Base-by-base conservation (phyloP, 2,113 vertebrate genomes). In the Nyctereutes procyonoides region DNA sequence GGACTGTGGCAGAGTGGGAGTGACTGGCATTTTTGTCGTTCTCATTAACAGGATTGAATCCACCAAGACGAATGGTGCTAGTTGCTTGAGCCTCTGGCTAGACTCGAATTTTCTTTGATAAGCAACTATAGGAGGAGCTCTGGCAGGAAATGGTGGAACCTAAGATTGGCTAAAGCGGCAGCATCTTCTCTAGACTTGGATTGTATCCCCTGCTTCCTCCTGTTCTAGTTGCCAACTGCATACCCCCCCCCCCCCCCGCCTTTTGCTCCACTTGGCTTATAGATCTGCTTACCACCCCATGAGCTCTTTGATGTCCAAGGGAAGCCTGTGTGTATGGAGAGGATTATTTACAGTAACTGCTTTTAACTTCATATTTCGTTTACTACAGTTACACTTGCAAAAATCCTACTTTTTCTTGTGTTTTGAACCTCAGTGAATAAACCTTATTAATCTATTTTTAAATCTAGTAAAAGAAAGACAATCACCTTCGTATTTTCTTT, bases 401-500 rank as follows among this genome's bases (percentile, higher is more conserved):
- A 92, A 81, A 69, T 82, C 17, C 63, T 87, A 26, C 28, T 86
- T 81, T 94, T 74, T 58, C 6, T 63, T 91, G 65, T 65, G 8
- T 95, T 95, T 91, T 83, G 62, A 91, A 85, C 67, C 77, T 93
- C 16, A 80, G 7, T 26, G 12, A 77, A 91, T 91, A 65, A 58
- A 71, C 53, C n/a, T 63, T 96, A 80, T 83, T 55, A 73, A 88
- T 96, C 60, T 80, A 1, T 76, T 86, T 96, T 82, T 67, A 94
- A 90, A 26, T 32, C 10, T 58, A 90, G 63, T 77, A 58, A 88
- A 95, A 85, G 84, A 95, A 89, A 19, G 77, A 43, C 28, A 60
- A 6, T 60, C 73, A n/a, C 19, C 48, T 89, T 89, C 62, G 67
- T 80, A 15, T 85, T 87, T 97, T 87, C 87, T 90, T 97, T 62